Conservation (phyloP, 2,888 invertebrate species). For the Pandemis cinnamomeana region DNA sequence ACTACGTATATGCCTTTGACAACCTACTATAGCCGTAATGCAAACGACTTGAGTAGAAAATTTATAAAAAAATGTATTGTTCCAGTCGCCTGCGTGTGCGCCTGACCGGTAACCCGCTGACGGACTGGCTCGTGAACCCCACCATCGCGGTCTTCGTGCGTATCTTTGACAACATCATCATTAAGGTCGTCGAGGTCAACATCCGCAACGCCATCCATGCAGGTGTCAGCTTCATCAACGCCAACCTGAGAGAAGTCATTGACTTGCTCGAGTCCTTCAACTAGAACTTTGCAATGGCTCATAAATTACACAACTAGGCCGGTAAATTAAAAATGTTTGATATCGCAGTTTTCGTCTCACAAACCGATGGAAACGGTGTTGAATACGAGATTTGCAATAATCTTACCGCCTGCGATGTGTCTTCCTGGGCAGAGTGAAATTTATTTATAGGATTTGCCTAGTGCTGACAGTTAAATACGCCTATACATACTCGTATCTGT, state of each 20-base stretch:
- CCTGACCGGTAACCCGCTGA: slow-evolving; percentile 76
- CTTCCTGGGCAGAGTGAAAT: background rate
- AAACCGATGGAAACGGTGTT: background rate
- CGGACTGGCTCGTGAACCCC: slow-evolving; percentile 80
- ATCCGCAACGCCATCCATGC: slow-evolving; percentile 64
- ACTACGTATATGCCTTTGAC: no score
- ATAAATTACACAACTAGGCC: background rate
- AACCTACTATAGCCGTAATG: no score
- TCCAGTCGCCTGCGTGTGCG: slow-evolving; percentile 76
- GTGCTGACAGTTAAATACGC: background rate
- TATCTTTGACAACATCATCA: slow-evolving; percentile 78
- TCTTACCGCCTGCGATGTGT: background rate
- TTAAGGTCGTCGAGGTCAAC: slow-evolving; percentile 70
- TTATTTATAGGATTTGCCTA: background rate
- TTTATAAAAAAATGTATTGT: slow-evolving; percentile 37
- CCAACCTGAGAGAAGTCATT: slow-evolving; percentile 60
- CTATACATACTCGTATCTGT: background rate
- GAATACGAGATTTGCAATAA: background rate
- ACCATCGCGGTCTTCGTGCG: slow-evolving; percentile 70
- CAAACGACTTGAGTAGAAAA: no score
- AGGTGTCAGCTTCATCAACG: slow-evolving; percentile 67
- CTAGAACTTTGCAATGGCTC: slow-evolving; percentile 31
- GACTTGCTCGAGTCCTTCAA: slow-evolving; percentile 61
- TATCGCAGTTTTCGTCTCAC: background rate
- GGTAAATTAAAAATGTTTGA: background rate